phyloP scores from a whole-genome alignment of 2,113 vertebrate species.

The Xenopus borealis region DNA sequence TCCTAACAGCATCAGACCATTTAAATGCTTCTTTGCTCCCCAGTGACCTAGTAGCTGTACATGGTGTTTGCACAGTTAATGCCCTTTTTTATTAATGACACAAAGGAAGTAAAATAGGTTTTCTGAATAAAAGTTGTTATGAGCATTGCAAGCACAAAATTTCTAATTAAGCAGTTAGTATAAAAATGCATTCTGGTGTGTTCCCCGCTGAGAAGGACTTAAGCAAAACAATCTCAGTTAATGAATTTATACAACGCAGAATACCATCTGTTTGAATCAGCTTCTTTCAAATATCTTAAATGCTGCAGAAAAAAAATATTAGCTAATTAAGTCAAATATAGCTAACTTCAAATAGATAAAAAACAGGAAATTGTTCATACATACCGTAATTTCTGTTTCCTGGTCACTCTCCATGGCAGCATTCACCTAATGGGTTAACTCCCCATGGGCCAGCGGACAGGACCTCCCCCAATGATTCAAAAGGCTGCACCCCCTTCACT shows the following conservation, averaged over 20 bases:
- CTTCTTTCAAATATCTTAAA: constrained; percentile 12
- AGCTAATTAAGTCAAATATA: constrained; percentile 34
- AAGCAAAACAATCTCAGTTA: constrained; percentile 42
- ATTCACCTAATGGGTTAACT: no score
- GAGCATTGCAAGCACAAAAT: constrained; percentile 26
- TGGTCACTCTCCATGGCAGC: no score
- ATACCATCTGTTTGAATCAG: constrained; percentile 37
- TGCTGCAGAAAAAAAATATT: constrained; percentile 23
- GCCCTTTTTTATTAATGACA: neutral
- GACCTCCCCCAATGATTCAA: no score
- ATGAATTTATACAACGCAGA: constrained; percentile 40
- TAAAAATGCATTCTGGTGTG: constrained; percentile 11
- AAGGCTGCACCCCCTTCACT: no score
- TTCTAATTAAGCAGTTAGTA: constrained; percentile 34
- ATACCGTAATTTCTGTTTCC: no score
- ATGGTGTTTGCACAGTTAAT: neutral
- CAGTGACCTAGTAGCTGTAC: neutral
- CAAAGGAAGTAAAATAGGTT: neutral
- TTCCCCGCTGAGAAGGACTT: constrained; percentile 36
- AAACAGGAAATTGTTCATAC: no score
- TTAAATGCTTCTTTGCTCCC: neutral
- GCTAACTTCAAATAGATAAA: constrained; percentile 11
- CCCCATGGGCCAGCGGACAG: no score
- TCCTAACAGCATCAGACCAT: no score
- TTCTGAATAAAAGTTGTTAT: constrained; percentile 20